Base-by-base conservation (phyloP, 2,797 vertebrate species). In the Rhabdophis nuchalis region DNA sequence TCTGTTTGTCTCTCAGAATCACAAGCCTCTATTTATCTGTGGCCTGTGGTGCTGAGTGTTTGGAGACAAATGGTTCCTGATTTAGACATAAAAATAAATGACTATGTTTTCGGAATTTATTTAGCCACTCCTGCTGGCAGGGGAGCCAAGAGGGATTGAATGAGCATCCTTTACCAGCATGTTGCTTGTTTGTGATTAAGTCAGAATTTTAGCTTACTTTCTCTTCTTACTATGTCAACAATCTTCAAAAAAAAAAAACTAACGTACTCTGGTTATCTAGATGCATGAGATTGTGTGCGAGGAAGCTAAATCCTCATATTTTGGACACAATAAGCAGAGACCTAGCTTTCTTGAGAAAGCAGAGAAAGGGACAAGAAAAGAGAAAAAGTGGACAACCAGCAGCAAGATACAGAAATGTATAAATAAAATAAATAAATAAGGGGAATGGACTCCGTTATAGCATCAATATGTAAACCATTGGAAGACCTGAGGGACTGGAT, bases 31-130 rank as follows among this genome's bases (percentile, higher is more conserved):
- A 82, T 82, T 82, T 82, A 46, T 46, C 36, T 25, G 20, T 25
- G 10, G 36, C 72, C 72, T 82, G 72, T 82, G 72, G 72, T 82
- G 36, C 20, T 82, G 72, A 82, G 72, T 82, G 20, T 46, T 82
- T 82, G 20, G 36, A 82, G 36, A 82, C 20, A 82, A 82, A 82
- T 82, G 72, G 72, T 93, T 94, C 82, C 68, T 87, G 50, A 89
- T 93, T 87, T 87, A 57, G 16, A 20, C 36, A 4, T 89, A 86
- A 94, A 92, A 82, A 87, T 57, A 90, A 50, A 58, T 54, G 64
- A 54, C 7, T 0, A 11, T 85, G 29, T 93, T 93, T 94, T 93
- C 89, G 41, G 88, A 89, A 85, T 82, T 82, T 82, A 82, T 82
- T 82, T 82, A 82, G 72, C 20, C 72, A 82, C 46, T 82, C 36